Percentiles rank a stretch among this genome's conserved stretches.
phyloP scores from a whole-genome alignment of 2,797 vertebrate species.

The Eutrigla gurnardus region DNA sequence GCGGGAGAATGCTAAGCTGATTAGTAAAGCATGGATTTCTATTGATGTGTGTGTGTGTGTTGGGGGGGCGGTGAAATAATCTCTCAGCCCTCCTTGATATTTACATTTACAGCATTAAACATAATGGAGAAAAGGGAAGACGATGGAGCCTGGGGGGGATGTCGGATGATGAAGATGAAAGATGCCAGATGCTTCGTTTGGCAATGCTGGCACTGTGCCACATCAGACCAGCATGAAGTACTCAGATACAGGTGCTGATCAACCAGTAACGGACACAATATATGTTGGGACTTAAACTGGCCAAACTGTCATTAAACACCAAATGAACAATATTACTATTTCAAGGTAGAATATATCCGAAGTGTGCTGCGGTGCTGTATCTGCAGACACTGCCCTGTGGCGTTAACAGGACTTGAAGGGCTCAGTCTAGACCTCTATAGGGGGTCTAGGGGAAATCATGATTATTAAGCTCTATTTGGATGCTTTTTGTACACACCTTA shows the following conservation, averaged over 20 bases:
- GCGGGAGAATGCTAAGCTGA: conserved; percentile 90
- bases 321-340: too few species aligned
- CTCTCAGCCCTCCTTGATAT: conserved; percentile 45
- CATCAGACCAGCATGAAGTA: conserved; percentile 79
- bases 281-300: neutral
- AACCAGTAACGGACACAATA: neutral
- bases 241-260: conserved; percentile 36
- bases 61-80: conserved; percentile 30
- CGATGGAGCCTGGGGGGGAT: conserved; percentile 2
- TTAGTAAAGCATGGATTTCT: conserved; percentile 90
- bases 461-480: too few species aligned
- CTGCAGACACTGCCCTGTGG: too few species aligned
- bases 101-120: conserved; percentile 58
- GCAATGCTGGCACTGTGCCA: conserved; percentile 72
- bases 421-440: too few species aligned
- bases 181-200: conserved; percentile 67
- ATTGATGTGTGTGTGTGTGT: conserved; percentile 68
- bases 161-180: conserved; percentile 39
- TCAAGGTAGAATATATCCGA: too few species aligned
- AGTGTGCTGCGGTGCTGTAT: too few species aligned
- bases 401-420: too few species aligned
- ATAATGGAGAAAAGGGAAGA: conserved; percentile 29
- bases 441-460: too few species aligned
- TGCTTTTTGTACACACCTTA: too few species aligned
- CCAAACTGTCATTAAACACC: too few species aligned